phyloP scores from a whole-genome alignment of 2,797 vertebrate species.

The Rhinichthys osculus region DNA sequence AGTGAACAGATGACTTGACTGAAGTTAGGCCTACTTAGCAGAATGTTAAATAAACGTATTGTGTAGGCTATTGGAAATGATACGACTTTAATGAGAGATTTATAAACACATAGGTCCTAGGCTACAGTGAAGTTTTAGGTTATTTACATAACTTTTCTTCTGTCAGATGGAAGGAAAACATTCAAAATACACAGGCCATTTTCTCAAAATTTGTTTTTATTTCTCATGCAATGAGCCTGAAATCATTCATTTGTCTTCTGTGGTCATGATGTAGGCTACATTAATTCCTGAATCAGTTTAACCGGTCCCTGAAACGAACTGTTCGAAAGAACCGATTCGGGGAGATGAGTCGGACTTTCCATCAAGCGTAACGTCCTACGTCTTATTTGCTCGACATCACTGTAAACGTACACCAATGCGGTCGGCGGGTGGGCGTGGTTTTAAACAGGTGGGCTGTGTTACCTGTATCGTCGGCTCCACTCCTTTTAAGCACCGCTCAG shows the following conservation, averaged over 20 bases:
- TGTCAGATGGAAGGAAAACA: no score
- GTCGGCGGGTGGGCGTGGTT: slow-evolving; percentile 44
- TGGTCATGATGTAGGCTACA: no score
- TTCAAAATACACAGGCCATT: no score
- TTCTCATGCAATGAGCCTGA: no score
- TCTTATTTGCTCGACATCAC: background rate
- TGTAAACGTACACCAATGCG: background rate
- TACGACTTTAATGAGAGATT: background rate
- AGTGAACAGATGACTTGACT: background rate
- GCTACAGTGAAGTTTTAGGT: no score
- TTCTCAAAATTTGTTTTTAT: no score
- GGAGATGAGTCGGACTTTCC: background rate
- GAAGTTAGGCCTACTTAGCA: background rate
- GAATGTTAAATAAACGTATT: background rate
- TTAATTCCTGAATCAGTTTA: background rate
- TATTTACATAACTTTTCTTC: no score
- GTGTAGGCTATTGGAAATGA: background rate
- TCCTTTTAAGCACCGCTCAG: background rate
- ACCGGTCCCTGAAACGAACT: background rate
- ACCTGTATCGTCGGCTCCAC: background rate
- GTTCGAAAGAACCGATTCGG: background rate
- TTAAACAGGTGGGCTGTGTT: slow-evolving; percentile 37
- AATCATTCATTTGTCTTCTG: background rate
- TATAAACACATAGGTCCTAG: background rate
- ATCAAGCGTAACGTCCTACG: background rate